phyloP scores from a whole-genome alignment of 2,888 invertebrate species.

The Eupithecia vulgata region DNA sequence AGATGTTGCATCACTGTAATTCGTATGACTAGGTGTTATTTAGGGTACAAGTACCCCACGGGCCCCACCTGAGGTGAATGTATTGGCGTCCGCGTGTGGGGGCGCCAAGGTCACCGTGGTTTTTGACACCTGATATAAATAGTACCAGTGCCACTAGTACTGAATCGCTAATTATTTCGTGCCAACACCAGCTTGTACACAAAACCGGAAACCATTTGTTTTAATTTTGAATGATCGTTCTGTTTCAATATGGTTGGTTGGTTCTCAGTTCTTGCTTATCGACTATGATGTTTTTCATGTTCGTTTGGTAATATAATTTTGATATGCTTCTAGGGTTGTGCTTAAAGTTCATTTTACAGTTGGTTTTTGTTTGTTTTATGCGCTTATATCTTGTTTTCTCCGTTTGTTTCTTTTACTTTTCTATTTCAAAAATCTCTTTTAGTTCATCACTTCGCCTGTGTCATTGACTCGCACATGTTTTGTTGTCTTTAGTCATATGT shows the following conservation, averaged over 20 bases:
- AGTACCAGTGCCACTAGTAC: slow-evolving; percentile 66
- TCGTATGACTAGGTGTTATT: slow-evolving; percentile 46
- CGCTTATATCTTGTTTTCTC: too few species aligned
- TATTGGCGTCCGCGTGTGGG: slow-evolving; percentile 75
- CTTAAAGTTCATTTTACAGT: too few species aligned
- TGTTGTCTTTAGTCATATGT: too few species aligned
- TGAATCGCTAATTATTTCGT: slow-evolving; percentile 68
- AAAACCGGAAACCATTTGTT: slow-evolving; percentile 78
- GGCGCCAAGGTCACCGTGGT: slow-evolving; percentile 81
- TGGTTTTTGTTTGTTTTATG: too few species aligned
- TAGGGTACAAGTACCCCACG: slow-evolving; percentile 60
- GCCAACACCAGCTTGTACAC: slow-evolving; percentile 58
- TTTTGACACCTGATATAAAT: slow-evolving; percentile 81
- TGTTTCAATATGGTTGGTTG: slow-evolving; percentile 48
- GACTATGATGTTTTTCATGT: not conserved
- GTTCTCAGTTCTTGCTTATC: not conserved
- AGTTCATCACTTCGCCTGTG: too few species aligned
- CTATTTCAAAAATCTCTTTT: too few species aligned
- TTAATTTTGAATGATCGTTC: slow-evolving; percentile 70
- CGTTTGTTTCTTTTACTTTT: too few species aligned
- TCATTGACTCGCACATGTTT: too few species aligned
- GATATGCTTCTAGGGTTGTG: not conserved
- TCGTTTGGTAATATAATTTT: not conserved
- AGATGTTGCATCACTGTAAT: slow-evolving; percentile 43
- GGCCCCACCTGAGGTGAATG: slow-evolving; percentile 82